phyloP scores from a whole-genome alignment of 2,113 vertebrate species.

The Crotalus horridus region DNA sequence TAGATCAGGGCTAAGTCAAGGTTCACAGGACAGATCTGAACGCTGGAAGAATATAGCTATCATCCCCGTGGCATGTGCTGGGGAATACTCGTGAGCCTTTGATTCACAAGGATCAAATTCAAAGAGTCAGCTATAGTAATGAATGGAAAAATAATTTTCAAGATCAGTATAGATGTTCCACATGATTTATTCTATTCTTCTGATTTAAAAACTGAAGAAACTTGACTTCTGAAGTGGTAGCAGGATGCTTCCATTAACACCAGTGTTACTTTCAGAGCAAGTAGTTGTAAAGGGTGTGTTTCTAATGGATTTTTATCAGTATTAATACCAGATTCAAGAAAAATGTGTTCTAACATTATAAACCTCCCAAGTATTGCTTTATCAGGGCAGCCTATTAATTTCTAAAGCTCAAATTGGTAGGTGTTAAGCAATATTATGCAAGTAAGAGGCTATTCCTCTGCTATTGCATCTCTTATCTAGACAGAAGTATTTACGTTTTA shows the following conservation, averaged over 20 bases:
- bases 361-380: background rate
- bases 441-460: background rate
- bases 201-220: background rate
- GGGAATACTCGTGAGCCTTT: background rate
- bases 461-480: background rate
- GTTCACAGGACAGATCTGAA: background rate
- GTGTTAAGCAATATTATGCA: background rate
- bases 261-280: background rate
- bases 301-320: background rate
- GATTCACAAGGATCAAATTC: background rate
- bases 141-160: background rate
- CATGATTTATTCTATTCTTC: background rate
- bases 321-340: background rate
- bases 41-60: too few species aligned
- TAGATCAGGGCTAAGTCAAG: background rate
- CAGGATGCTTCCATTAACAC: background rate
- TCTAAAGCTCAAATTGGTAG: background rate
- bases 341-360: background rate
- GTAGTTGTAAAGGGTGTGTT: background rate
- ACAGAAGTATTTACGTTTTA: background rate
- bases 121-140: background rate
- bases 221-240: background rate
- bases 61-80: background rate
- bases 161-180: background rate
- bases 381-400: background rate